phyloP scores from a whole-genome alignment of 2,113 vertebrate genomes.

The Osmerus eperlanus region DNA sequence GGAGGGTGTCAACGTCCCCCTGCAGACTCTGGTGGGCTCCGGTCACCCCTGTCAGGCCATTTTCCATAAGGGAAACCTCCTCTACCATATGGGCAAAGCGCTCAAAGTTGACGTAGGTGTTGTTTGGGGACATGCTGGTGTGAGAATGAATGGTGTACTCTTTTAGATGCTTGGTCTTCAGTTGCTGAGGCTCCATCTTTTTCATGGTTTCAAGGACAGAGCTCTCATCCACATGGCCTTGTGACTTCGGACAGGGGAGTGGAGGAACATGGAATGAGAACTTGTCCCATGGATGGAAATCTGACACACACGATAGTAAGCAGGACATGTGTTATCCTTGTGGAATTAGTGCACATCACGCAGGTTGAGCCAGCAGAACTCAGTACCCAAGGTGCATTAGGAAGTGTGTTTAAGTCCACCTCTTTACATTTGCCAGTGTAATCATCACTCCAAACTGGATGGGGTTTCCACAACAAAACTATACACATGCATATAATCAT shows the following conservation, averaged over 20 bases:
- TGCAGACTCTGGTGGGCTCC: slow-evolving; percentile 71
- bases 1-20: slow-evolving; percentile 79
- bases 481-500: slow-evolving; percentile 38
- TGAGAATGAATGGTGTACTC: slow-evolving; percentile 88
- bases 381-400: no score
- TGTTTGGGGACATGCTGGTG: slow-evolving; percentile 84
- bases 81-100: slow-evolving; percentile 79
- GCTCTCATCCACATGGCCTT: slow-evolving; percentile 68
- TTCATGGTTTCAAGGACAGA: slow-evolving; percentile 62
- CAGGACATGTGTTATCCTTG: slow-evolving; percentile 33
- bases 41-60: slow-evolving; percentile 60
- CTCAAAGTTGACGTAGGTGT: slow-evolving; percentile 85
- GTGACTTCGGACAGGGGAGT: slow-evolving; percentile 78
- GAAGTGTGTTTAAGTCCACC: slow-evolving; percentile 17
- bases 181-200: slow-evolving; percentile 66
- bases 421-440: slow-evolving; percentile 39
- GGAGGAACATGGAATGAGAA: slow-evolving; percentile 67
- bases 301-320: slow-evolving; percentile 32
- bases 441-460: slow-evolving; percentile 43
- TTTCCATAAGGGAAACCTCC: slow-evolving; percentile 70
- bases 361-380: slow-evolving; percentile 54
- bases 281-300: slow-evolving; percentile 44
- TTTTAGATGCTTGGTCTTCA: slow-evolving; percentile 83
- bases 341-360: slow-evolving; percentile 60
- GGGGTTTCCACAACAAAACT: slow-evolving; percentile 43